phyloP scores from a whole-genome alignment of 1,140 invertebrate genomes.

The Aphelenchoides fujianensis region DNA sequence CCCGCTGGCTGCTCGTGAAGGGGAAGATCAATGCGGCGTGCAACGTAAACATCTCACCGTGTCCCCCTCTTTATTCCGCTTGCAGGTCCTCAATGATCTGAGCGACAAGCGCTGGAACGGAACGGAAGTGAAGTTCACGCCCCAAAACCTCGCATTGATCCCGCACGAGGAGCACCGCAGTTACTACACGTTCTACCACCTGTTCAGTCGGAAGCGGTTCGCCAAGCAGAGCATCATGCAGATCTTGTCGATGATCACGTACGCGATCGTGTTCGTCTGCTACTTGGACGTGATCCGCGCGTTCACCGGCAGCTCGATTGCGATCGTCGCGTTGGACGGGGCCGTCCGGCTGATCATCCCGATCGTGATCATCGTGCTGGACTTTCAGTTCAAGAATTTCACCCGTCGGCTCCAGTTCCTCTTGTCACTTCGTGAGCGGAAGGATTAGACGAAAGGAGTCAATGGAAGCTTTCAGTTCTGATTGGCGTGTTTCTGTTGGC shows the following conservation, averaged over 20 bases:
- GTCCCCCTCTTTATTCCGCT: no score
- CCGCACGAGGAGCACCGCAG: slow-evolving; percentile 31
- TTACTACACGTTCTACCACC: slow-evolving; percentile 55
- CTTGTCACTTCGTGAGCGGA: slow-evolving; percentile 34
- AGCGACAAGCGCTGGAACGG: slow-evolving; percentile 58
- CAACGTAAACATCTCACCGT: slow-evolving; percentile 47
- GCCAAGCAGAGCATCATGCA: slow-evolving; percentile 56
- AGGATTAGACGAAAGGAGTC: slow-evolving; percentile 4
- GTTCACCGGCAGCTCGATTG: slow-evolving; percentile 32
- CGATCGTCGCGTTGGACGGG: slow-evolving; percentile 53
- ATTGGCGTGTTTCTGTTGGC: slow-evolving; percentile 48
- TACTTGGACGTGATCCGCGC: slow-evolving; percentile 47
- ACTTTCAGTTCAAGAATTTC: slow-evolving; percentile 46
- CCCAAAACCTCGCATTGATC: slow-evolving; percentile 42
- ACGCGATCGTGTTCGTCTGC: slow-evolving; percentile 50
- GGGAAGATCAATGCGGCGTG: slow-evolving; percentile 51
- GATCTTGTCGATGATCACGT: slow-evolving; percentile 54
- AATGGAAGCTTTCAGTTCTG: slow-evolving; percentile 31
- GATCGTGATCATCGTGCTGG: slow-evolving; percentile 49
- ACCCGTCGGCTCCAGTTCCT: slow-evolving; percentile 55
- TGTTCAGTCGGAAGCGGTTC: slow-evolving; percentile 42
- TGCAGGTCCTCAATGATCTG: slow-evolving; percentile 55
- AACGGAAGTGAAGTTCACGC: slow-evolving; percentile 50
- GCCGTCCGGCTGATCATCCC: slow-evolving; percentile 49
- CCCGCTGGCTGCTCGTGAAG: no score